Percentiles rank a stretch among this genome's conserved stretches.
Evolutionary conservation across 2,888 invertebrate genomes (phyloP).

Genomic region (Drosophila hawaiiensis): DNA sequence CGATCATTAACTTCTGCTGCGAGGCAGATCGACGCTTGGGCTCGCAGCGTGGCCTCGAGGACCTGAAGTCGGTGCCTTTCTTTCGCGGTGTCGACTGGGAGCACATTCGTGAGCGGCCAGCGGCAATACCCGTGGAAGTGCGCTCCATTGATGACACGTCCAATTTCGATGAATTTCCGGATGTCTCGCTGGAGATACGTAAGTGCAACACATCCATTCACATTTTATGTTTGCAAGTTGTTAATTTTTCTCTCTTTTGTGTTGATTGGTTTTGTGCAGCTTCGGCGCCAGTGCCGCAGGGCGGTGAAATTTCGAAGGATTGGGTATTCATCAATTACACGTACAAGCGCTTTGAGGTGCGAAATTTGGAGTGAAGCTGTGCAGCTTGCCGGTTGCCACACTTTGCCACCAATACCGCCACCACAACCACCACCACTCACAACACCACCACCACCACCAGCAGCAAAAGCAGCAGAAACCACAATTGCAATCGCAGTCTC

Average conservation of each 20-base stretch:
- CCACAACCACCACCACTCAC: slow-evolving; percentile 21
- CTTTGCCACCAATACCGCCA: slow-evolving; percentile 63
- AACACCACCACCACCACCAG: slow-evolving; percentile 36
- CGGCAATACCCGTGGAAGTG: slow-evolving; percentile 98
- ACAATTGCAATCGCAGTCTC: slow-evolving; percentile 67
- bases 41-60: slow-evolving; percentile 95
- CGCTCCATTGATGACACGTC: slow-evolving; percentile 99
- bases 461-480: slow-evolving; percentile 39
- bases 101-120: slow-evolving; percentile 98
- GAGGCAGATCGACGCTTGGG: slow-evolving; percentile 97
- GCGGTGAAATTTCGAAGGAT: slow-evolving; percentile 97
- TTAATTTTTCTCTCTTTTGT: neutral
- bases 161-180: slow-evolving; percentile 99
- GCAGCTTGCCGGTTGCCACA: slow-evolving; percentile 66
- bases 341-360: slow-evolving; percentile 98
- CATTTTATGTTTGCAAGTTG: neutral
- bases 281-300: slow-evolving; percentile 94
- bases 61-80: slow-evolving; percentile 96
- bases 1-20: slow-evolving; percentile 98
- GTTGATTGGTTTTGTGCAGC: slow-evolving; percentile 86
- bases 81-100: slow-evolving; percentile 99
- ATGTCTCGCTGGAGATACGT: slow-evolving; percentile 99
- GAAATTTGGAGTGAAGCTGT: slow-evolving; percentile 82
- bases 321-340: slow-evolving; percentile 99
- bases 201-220: slow-evolving; percentile 86